Conservation (phyloP, 1,140 invertebrate genomes). For the Lamellibrachia luymesi region DNA sequence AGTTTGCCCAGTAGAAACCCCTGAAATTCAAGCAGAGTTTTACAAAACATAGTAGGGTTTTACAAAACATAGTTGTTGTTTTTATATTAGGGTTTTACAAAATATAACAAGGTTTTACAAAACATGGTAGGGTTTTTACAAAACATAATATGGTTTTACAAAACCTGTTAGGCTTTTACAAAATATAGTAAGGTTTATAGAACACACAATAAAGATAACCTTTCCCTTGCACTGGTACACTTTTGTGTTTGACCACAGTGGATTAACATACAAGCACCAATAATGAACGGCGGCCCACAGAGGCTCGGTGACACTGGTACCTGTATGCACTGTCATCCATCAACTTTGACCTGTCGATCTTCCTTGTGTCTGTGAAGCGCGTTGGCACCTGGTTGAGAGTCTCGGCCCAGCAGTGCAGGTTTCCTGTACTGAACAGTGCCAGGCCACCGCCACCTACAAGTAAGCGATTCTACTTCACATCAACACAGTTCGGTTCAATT, state of each 20-base stretch:
- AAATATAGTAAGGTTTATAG: not conserved
- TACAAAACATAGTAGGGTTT: not conserved
- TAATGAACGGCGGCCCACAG: too few relatives aligned
- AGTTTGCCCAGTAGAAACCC: constrained; percentile 72
- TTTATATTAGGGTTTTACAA: not conserved
- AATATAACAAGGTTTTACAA: not conserved
- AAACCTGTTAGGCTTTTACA: not conserved
- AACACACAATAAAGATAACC: not conserved
- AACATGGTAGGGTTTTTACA: not conserved
- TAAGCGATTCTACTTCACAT: not conserved
- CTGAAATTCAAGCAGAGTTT: constrained; percentile 30
- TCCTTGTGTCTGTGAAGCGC: constrained; percentile 63
- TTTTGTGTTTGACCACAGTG: too few relatives aligned
- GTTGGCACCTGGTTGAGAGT: constrained; percentile 68
- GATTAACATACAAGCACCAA: too few relatives aligned
- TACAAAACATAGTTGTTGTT: not conserved
- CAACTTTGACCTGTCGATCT: constrained; percentile 69
- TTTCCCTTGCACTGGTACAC: too few relatives aligned
- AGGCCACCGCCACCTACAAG: constrained; percentile 69
- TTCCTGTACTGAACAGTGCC: constrained; percentile 85
- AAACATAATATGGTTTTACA: not conserved
- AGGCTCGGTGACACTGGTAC: constrained; percentile 43
- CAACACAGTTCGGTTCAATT: too few relatives aligned
- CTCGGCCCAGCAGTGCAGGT: constrained; percentile 86
- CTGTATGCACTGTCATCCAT: constrained; percentile 87